Base-by-base conservation (phyloP, 2,113 vertebrate genomes). In the Nothocercus nigrocapillus region DNA sequence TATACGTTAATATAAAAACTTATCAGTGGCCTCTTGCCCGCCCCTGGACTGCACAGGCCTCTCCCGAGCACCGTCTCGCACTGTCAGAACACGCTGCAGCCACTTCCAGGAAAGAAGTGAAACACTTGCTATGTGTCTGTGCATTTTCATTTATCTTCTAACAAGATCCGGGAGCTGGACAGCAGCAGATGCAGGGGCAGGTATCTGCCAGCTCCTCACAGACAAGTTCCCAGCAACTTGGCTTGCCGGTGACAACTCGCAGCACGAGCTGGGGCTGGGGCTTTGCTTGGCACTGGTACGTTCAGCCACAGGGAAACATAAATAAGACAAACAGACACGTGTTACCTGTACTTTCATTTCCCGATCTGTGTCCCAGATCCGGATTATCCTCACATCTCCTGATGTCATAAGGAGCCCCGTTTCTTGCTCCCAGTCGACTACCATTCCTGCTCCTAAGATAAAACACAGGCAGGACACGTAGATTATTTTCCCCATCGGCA, bases 371-470 rank as follows among this genome's bases (percentile, higher is more conserved):
- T 99, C 99, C 99, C 99, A 99, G 98, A 99, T 98, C 34, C 99
- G 98, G 95, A 99, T 98, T 44, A 99, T 98, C 63, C 99, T 97
- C 45, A 99, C 99, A 2, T 99, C 99, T 74, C 99, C 99, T 0
- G 99, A 99, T 3, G 99, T 99, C 99, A 99, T 99, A 56, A 99
- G 98, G 5, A 99, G 98, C 10, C 99, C 99, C 0, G 99, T 99
- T 86, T 99, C 99, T 97, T 99, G 99, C 85, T 99, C 99, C 99
- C 99, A 99, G 98, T 99, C 99, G 51, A 99, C 99, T 11, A 99
- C 99, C 99, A 99, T 99, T 13, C 99, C 99, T 1, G 99, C 99
- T 92, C 99, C 99, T 99, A 83, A 3, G 79, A 83, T 6, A 90
- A 82, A 94, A 59, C 77, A 88, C 83, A 54, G 53, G 54, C 77